Evolutionary conservation across 2,888 invertebrate genomes (phyloP).

Genomic region (Caenorhabditis imperialis): DNA sequence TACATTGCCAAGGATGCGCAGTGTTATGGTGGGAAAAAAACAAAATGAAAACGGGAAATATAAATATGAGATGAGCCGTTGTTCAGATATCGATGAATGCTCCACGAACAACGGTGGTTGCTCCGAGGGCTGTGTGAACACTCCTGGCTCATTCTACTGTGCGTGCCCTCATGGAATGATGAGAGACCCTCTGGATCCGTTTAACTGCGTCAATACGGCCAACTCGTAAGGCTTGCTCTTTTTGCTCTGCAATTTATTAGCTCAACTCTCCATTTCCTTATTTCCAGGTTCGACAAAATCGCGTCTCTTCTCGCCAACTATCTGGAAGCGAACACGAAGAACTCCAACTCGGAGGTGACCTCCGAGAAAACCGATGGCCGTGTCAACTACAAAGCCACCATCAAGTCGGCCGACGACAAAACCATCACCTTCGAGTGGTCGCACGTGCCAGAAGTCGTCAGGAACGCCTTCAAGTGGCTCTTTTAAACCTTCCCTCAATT

Average conservation of each 20-base stretch:
- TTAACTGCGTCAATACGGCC: slow-evolving; percentile 64
- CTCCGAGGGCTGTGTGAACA: slow-evolving; percentile 77
- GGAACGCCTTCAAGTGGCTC: slow-evolving; percentile 71
- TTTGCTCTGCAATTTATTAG: background rate
- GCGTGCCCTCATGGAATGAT: slow-evolving; percentile 77
- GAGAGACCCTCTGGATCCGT: slow-evolving; percentile 72
- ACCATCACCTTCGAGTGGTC: slow-evolving; percentile 73
- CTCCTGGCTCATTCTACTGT: slow-evolving; percentile 76
- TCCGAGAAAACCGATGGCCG: slow-evolving; percentile 29
- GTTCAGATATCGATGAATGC: slow-evolving; percentile 76
- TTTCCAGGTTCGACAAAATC: slow-evolving; percentile 70
- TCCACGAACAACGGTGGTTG: slow-evolving; percentile 73
- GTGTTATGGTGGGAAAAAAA: slow-evolving; percentile 63
- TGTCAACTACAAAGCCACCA: slow-evolving; percentile 64
- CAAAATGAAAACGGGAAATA: background rate
- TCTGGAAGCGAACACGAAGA: slow-evolving; percentile 69
- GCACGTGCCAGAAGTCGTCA: slow-evolving; percentile 66
- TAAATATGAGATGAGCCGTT: background rate
- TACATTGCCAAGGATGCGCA: slow-evolving; percentile 61
- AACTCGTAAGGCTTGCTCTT: slow-evolving; percentile 55
- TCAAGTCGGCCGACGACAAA: slow-evolving; percentile 68
- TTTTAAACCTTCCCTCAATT: slow-evolving; percentile 51
- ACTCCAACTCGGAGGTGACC: slow-evolving; percentile 39
- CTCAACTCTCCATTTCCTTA: too few relatives aligned
- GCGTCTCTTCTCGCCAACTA: slow-evolving; percentile 70